Conservation (phyloP, 1,140 invertebrate genomes). For the Lepidurus arcticus region DNA sequence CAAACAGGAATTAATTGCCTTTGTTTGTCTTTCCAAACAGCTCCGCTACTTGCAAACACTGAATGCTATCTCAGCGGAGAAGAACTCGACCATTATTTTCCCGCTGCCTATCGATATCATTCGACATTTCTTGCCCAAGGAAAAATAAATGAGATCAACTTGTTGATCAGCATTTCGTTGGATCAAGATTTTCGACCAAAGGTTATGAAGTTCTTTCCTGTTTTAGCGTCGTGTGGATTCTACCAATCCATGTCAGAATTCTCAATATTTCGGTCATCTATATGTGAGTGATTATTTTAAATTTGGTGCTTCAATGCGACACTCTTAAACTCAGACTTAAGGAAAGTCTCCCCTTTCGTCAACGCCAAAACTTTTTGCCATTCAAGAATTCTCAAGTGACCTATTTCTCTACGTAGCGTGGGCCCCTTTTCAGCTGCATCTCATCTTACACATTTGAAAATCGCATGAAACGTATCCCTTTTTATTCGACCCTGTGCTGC, state of each 20-base stretch:
- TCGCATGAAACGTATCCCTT: neutral
- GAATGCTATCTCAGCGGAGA: constrained; percentile 92
- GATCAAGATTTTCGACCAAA: neutral
- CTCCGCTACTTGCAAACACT: constrained; percentile 70
- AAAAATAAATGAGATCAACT: neutral
- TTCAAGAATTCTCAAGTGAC: constrained; percentile 15
- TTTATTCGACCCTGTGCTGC: constrained; percentile 2
- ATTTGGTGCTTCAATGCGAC: neutral
- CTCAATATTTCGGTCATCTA: constrained; percentile 4
- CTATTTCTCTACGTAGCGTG: neutral
- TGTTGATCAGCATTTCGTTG: neutral
- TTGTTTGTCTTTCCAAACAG: constrained; percentile 44
- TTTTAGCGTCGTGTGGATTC: neutral
- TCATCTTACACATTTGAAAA: neutral
- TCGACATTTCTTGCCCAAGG: constrained; percentile 55
- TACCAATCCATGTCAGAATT: neutral
- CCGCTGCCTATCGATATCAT: constrained; percentile 89
- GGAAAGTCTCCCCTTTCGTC: constrained; percentile 1
- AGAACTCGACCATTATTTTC: constrained; percentile 97
- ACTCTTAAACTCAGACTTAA: neutral
- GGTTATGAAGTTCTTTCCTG: neutral
- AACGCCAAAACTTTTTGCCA: constrained; percentile 11
- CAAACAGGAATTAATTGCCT: neutral
- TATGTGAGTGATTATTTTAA: constrained; percentile 16
- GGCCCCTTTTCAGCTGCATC: neutral